Conservation (phyloP, 2,113 vertebrate genomes). For the Nycticryphes semicollaris region DNA sequence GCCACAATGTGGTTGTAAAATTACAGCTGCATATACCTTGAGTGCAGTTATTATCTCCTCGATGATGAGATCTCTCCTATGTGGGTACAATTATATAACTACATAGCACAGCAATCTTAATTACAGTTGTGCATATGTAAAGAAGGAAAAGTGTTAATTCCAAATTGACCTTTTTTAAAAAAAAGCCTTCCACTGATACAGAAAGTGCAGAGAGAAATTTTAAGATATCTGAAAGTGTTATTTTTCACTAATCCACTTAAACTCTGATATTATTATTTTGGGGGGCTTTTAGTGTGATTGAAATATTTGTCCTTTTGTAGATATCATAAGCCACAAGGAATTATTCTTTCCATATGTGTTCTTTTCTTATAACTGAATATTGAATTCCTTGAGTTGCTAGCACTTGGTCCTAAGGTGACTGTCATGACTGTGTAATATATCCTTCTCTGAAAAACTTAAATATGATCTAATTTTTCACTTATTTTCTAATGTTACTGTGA, state of each 20-base stretch:
- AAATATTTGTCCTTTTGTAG: neutral
- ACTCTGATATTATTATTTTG: neutral
- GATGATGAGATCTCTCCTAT: neutral
- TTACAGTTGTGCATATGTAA: neutral
- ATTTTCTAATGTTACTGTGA: constrained; percentile 27
- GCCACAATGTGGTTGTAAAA: neutral
- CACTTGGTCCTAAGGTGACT: neutral
- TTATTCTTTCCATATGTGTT: neutral
- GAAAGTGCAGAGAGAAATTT: neutral
- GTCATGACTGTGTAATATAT: neutral
- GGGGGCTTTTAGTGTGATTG: neutral
- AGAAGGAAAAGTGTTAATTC: neutral
- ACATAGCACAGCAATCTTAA: neutral
- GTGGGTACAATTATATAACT: neutral
- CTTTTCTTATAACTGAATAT: neutral
- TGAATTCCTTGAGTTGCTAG: neutral
- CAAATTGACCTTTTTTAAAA: neutral
- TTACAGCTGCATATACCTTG: neutral
- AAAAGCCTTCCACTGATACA: neutral
- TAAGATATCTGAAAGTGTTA: neutral
- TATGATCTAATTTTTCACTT: constrained; percentile 24
- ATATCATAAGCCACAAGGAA: neutral
- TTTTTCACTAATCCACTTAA: neutral
- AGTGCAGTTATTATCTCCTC: neutral
- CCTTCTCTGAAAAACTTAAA: neutral